Base-by-base conservation (phyloP, 2,888 invertebrate species). In the Cephus spinipes region DNA sequence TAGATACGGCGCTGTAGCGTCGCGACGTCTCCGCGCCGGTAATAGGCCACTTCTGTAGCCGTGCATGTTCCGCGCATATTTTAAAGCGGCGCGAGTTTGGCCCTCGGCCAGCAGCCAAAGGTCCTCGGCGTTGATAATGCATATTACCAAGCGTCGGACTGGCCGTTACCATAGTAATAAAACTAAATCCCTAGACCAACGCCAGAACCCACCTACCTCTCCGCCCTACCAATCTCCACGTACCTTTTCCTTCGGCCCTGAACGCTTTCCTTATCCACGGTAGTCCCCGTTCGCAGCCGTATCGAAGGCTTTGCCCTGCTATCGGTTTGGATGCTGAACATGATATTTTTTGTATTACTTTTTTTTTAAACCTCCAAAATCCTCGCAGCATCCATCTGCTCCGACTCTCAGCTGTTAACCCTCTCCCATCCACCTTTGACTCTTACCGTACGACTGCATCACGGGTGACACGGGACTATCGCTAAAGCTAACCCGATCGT, bases 61-160 rank as follows among this genome's bases (percentile, higher is more conserved):
- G 76, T 68, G 77, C 79, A 75, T 82, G 83, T 82, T 83, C 79
- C 80, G 74, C 80, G 83, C 80, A 81, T 85, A 85, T 86, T 85
- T 86, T 84, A 78, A 76, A 74, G 35, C 73, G 79, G 75, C 73
- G 79, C 74, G 80, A 79, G 81, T 40, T 77, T 86, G 86, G 86
- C 86, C 69, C 69, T 11, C n/a, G 33, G 82, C 84, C 83, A 83
- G 74, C 73, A 79, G 81, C 79, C 80, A 81, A 82, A 77, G 77
- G 76, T 77, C 78, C 78, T 80, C 75, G 81, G 81, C 81, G 81
- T 82, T 85, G 84, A 86, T 85, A 86, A 85, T 83, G 82, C 81
- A 82, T 81, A 84, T 83, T 82, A 82, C 81, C 78, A 79, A 73
- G 79, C 80, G 81, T 77, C 80, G 81, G 80, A 76, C 81, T 80